phyloP scores from a whole-genome alignment of 2,888 invertebrate species.

The Nomada fucata region DNA sequence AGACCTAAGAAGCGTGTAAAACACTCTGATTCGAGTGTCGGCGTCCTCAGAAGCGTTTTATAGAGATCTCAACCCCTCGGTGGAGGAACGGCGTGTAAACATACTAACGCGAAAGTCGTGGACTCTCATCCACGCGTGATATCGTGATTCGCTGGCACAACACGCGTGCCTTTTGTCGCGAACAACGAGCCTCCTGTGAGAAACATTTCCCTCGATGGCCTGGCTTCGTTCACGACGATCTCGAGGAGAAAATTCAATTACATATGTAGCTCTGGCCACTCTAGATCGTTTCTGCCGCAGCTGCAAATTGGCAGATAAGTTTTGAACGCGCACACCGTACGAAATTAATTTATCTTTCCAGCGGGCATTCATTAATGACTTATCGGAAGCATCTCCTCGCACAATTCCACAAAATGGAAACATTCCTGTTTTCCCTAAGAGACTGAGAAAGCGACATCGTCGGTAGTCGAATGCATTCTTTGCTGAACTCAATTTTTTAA shows the following conservation, averaged over 20 bases:
- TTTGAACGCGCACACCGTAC: conserved; percentile 11
- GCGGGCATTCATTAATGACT: neutral
- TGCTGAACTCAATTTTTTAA: no score
- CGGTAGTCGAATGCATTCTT: no score
- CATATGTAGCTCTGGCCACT: conserved; percentile 30
- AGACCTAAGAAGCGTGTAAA: conserved; percentile 38
- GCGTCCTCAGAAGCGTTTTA: conserved; percentile 30
- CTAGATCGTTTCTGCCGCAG: conserved; percentile 65
- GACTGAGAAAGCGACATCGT: no score
- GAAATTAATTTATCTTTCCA: neutral
- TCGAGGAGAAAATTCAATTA: conserved; percentile 80
- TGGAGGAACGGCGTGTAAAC: conserved; percentile 15
- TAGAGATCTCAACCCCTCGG: conserved; percentile 35
- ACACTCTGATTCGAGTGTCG: conserved; percentile 34
- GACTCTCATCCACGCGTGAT: conserved; percentile 67
- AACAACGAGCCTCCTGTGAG: conserved; percentile 77
- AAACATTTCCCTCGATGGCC: conserved; percentile 47
- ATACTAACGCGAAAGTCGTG: conserved; percentile 44
- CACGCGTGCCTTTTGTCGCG: conserved; percentile 73
- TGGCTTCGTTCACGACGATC: conserved; percentile 63
- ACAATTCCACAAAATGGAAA: no score
- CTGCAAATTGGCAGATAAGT: conserved; percentile 69
- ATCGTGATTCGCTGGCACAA: conserved; percentile 68
- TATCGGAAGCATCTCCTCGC: no score
- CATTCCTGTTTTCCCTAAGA: no score